Percentiles rank a stretch among this genome's conserved stretches.
These are phyloP conservation scores for Drosophila affinis DNA, from an alignment of 2,888 invertebrate species.

Conservation along the genomic window DNA sequence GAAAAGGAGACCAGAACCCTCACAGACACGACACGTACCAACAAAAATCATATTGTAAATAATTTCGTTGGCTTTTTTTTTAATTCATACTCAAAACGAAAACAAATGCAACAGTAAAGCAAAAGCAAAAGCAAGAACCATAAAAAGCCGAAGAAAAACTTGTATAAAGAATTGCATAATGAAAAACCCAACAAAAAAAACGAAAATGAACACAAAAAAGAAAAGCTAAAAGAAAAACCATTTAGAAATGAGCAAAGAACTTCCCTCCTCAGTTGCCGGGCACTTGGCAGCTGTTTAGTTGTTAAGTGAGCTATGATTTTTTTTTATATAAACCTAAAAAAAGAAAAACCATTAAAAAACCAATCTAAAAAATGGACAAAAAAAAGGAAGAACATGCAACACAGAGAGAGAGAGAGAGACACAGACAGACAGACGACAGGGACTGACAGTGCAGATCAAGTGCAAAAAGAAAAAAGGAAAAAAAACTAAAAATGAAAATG, in stretches of 20 bases:
- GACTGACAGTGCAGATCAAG: constrained; percentile 6
- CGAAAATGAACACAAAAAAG: constrained; percentile 21
- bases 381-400: constrained; percentile 4
- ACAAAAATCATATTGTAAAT: constrained; percentile 66
- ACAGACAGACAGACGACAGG: constrained; percentile 2
- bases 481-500: constrained; percentile 12
- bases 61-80: constrained; percentile 68
- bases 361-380: constrained; percentile 17
- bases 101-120: constrained; percentile 16
- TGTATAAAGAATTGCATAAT: constrained; percentile 44
- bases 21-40: constrained; percentile 25
- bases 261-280: constrained; percentile 75
- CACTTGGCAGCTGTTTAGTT: constrained; percentile 68
- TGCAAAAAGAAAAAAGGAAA: constrained; percentile 3
- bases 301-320: constrained; percentile 75
- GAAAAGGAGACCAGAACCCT: constrained; percentile 12
- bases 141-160: constrained; percentile 36
- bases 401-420: constrained; percentile 5
- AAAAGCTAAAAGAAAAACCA: constrained; percentile 53
- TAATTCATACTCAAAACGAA: constrained; percentile 40
- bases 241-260: constrained; percentile 76
- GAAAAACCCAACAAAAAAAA: constrained; percentile 35
- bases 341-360: constrained; percentile 24
- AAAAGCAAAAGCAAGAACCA: constrained; percentile 34
- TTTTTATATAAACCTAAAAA: constrained; percentile 44